A percentile compares a stretch with the other conserved stretches of the same genome.
Conservation (phyloP, 2,113 vertebrate species). For the pig (Sus scrofa) region T2T-Sscrofa CM000818.6:63244501-63245000, state of each 20-base stretch:
- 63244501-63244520: not conserved
- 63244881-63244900: too few species aligned
- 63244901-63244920: too few species aligned
- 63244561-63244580: not conserved
- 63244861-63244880: too few species aligned
- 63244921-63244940: too few species aligned
- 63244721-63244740: not conserved
- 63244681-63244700: not conserved
- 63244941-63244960: too few species aligned
- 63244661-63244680: not conserved
- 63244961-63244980: too few species aligned
- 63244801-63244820: not conserved
- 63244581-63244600: not conserved
- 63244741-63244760: not conserved
- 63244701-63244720: not conserved
- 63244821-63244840: too few species aligned
- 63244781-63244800: not conserved
- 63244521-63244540: not conserved
- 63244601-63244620: not conserved
- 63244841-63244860: too few species aligned
- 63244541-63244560: not conserved
- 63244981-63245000: too few species aligned
- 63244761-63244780: not conserved
- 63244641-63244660: not conserved
- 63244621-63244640: not conserved